Conservation (phyloP, 2,888 invertebrate genomes). For the Melanostoma scalare region DNA sequence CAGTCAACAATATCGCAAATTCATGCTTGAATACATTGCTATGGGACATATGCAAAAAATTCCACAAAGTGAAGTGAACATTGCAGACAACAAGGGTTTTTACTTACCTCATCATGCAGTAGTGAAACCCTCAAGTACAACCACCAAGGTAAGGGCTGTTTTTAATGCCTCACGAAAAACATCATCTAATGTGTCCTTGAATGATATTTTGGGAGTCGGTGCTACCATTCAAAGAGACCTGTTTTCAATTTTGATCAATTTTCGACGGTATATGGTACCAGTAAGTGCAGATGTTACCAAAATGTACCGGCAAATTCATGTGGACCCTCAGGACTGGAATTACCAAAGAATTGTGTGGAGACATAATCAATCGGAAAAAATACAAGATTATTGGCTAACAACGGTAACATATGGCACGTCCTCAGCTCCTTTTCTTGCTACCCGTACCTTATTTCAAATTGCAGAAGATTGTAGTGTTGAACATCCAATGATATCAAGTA, state of each 20-base stretch:
- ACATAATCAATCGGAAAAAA: neutral
- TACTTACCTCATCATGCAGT: slow-evolving; percentile 33
- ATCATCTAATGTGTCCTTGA: slow-evolving; percentile 7
- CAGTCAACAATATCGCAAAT: slow-evolving; percentile 1
- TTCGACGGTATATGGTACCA: neutral
- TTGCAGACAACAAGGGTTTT: slow-evolving; percentile 6
- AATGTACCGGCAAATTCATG: slow-evolving; percentile 13
- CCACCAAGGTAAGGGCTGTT: slow-evolving; percentile 4
- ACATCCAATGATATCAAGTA: slow-evolving; percentile 4
- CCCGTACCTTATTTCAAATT: slow-evolving; percentile 16
- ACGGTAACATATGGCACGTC: slow-evolving; percentile 24
- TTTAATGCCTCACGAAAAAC: slow-evolving; percentile 22
- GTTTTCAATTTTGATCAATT: neutral
- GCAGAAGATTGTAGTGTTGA: neutral
- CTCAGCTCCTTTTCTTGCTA: slow-evolving; percentile 31
- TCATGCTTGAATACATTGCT: slow-evolving; percentile 20
- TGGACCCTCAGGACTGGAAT: neutral
- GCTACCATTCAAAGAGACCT: slow-evolving; percentile 11
- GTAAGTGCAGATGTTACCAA: neutral
- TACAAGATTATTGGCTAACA: neutral
- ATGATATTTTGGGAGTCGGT: slow-evolving; percentile 15
- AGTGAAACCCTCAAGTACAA: slow-evolving; percentile 18
- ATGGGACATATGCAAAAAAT: slow-evolving; percentile 27
- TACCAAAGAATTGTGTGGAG: slow-evolving; percentile 24
- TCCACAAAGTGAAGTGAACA: neutral